phyloP scores from a whole-genome alignment of 2,888 invertebrate species.

The Belgica antarctica region DNA sequence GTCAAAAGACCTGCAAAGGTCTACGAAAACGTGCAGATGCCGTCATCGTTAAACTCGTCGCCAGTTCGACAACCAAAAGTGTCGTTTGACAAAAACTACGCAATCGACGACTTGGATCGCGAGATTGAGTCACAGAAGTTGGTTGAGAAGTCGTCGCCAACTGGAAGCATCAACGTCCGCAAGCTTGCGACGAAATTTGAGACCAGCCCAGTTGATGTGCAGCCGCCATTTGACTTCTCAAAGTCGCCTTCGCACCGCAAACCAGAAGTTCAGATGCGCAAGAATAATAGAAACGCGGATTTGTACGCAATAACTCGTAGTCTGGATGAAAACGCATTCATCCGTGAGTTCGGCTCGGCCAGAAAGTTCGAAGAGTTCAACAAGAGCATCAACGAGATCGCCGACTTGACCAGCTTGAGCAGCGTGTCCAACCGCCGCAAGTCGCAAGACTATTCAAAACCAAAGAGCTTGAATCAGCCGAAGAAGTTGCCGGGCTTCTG shows the following conservation, averaged over 20 bases:
- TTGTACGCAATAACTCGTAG: conserved; percentile 65
- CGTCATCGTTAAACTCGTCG: conserved; percentile 40
- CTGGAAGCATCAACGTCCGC: conserved; percentile 57
- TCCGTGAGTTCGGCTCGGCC: conserved; percentile 62
- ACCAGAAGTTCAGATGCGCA: conserved; percentile 52
- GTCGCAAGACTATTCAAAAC: conserved; percentile 63
- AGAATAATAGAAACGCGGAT: conserved; percentile 61
- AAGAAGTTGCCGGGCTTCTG: conserved; percentile 57
- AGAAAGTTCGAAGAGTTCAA: conserved; percentile 47
- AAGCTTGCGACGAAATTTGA: conserved; percentile 66
- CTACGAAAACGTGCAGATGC: conserved; percentile 52
- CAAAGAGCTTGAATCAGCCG: conserved; percentile 60
- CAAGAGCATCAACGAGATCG: conserved; percentile 50
- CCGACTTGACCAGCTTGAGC: conserved; percentile 45
- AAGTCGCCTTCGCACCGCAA: conserved; percentile 58
- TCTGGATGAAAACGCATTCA: conserved; percentile 71
- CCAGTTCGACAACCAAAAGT: conserved; percentile 55
- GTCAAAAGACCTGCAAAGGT: conserved; percentile 52
- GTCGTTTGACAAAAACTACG: conserved; percentile 49
- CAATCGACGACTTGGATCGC: conserved; percentile 47
- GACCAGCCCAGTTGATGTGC: conserved; percentile 60
- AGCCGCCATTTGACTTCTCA: conserved; percentile 60
- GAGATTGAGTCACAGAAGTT: conserved; percentile 47
- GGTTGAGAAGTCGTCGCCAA: conserved; percentile 51
- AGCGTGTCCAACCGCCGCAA: conserved; percentile 56